Percentiles rank a stretch among this genome's conserved stretches.
phyloP scores from a whole-genome alignment of 2,888 invertebrate genomes.

The Polymixis lichenea region DNA sequence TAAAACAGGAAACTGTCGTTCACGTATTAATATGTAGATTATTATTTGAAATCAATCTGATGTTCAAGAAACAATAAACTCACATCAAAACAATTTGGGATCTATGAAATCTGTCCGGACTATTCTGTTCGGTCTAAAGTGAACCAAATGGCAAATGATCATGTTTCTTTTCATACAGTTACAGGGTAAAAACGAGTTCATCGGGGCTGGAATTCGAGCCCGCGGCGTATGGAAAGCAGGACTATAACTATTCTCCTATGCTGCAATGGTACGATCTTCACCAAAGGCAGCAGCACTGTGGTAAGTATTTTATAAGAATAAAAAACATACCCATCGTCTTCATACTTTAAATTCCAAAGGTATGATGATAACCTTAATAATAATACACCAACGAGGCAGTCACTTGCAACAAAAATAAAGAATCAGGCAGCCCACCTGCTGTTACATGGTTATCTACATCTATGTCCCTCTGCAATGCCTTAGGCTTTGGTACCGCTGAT shows the following conservation, averaged over 20 bases:
- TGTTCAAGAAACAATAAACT: not conserved
- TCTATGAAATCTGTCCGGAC: not conserved
- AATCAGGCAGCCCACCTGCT: no score
- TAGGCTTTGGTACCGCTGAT: no score
- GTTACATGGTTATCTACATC: no score
- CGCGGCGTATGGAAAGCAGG: conserved; percentile 68
- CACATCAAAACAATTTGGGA: not conserved
- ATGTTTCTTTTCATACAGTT: not conserved
- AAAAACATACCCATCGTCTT: not conserved
- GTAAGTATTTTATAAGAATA: not conserved
- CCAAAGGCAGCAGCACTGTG: conserved; percentile 78
- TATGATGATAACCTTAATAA: not conserved
- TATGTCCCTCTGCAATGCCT: no score
- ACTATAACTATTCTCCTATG: conserved; percentile 79
- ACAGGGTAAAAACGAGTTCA: conserved; percentile 75
- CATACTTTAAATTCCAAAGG: not conserved
- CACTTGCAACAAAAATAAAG: no score
- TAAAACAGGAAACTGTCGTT: not conserved
- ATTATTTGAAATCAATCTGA: not conserved
- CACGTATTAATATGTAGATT: not conserved
- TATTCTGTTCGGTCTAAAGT: not conserved
- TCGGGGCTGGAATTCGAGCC: conserved; percentile 78
- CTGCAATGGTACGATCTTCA: conserved; percentile 87
- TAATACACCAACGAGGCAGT: no score
- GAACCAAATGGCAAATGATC: no score